Base-by-base conservation (phyloP, 2,797 vertebrate genomes). In the Leptatherina wallacei region DNA sequence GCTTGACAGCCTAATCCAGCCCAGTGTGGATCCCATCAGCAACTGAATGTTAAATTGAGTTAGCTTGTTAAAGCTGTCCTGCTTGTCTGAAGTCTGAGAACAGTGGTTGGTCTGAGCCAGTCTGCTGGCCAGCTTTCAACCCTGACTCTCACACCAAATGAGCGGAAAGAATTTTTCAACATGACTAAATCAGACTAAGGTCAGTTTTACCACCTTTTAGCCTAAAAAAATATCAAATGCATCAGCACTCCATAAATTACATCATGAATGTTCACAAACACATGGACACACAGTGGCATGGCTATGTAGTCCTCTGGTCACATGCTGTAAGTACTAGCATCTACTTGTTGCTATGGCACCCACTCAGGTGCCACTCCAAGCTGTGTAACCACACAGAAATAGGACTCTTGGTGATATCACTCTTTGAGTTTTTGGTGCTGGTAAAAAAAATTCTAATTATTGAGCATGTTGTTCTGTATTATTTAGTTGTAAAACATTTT, bases 361-460 rank as follows among this genome's bases (percentile, higher is more conserved):
- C 86, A 82, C 86, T 89, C 85, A 85, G 84, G 89, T 93, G 91
- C 92, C 91, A 93, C 90, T 93, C 91, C 83, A 89, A 85, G 83
- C 88, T 73, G 62, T 67, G 89, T 90, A 84, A 81, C 89, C 89
- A 91, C 92, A 82, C 91, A 85, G 79, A 91, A 75, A 16, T 65
- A 22, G 38, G 38, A 82, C 58, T 72, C 35, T 20, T 40, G 65
- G 47, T 86, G 82, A 84, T 77, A 70, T 85, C 74, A 89, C 69
- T 42, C 69, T 42, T 42, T 68, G 85, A 85, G 44, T 77, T 27
- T 35, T 58, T 1, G 13, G 36, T 61, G 22, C 3, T 64, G n/a
- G 3, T 60, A 44, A 32, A 32, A 32, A 32, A 4, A 32, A 32
- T 32, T 32, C 1, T 32, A 27, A 27, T 27, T 27, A 27, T 27